Evolutionary conservation across 2,888 invertebrate species (phyloP), one percentile per base, ranked within the genome.

Genomic region (Diarsia mendica): DNA sequence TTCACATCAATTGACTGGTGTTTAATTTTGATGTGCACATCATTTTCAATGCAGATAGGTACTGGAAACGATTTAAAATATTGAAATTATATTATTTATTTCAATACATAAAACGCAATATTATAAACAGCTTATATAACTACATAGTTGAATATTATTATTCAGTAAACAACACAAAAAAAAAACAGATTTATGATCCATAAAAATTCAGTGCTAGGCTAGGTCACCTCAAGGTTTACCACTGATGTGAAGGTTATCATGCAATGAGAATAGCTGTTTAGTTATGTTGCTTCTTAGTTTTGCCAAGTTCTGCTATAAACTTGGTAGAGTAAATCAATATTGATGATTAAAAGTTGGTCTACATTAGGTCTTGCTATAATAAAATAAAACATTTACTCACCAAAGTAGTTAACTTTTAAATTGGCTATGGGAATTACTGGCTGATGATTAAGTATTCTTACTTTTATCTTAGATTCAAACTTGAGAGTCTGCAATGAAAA

Each of bases 371-470:
- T 53, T 71, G n/a, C 46, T 70, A 33, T 55, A 70, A n/a, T 3
- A n/a, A 53, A 11, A 28, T 39, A 13, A 58, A 15, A 39, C 20
- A 44, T 49, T 10, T 64, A 92, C 94, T 95, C 96, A 97, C 98
- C 98, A 95, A 97, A 98, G 88, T 97, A 97, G 92, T 97, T 97
- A 0, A 98, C 97, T 96, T 98, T 98, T 46, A 98, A 94, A 92
- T 97, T 97, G 89, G 97, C 97, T 67, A 98, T 93, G 44, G 97
- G 97, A 63, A 98, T 96, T 3, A 98, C 93, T 49, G 98, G 97
- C 80, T 97, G 97, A 92, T 97, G 98, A 91, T 96, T 96, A 23
- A 95, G 89, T 74, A 94, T 92, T 84, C 95, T 93, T 15, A 95
- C 94, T 91, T 93, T 94, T 63, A 93, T 92, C 90, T 94, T 96